Conservation (phyloP, 2,113 vertebrate genomes). For the Callipepla squamata region DNA sequence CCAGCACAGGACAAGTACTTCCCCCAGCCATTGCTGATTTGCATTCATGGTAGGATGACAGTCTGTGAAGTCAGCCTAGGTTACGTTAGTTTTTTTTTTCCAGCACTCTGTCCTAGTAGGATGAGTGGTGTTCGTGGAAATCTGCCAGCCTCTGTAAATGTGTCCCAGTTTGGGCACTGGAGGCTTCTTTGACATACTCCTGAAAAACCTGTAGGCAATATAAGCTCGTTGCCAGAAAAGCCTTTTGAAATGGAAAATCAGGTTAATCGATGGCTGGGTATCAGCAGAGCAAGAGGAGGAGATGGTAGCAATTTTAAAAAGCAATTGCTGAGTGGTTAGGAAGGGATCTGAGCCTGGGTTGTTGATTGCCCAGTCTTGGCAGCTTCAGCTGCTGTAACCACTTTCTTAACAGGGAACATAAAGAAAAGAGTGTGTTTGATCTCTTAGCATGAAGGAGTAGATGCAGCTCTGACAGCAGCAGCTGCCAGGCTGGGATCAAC, state of each 20-base stretch:
- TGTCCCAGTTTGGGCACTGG: neutral
- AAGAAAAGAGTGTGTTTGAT: neutral
- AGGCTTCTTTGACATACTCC: neutral
- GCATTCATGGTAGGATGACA: neutral
- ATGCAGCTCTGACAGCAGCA: neutral
- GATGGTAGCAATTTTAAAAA: neutral
- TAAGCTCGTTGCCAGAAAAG: neutral
- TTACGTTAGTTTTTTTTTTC: neutral
- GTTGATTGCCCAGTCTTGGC: neutral
- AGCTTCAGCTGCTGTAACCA: neutral
- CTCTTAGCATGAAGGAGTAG: neutral
- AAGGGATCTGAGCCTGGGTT: neutral
- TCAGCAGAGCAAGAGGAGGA: neutral
- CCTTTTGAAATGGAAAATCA: neutral
- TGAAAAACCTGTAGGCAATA: neutral
- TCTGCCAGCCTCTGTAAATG: neutral
- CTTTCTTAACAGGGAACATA: neutral
- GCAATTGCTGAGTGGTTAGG: neutral
- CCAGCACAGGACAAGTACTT: neutral
- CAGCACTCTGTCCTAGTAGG: neutral
- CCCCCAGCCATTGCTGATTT: neutral
- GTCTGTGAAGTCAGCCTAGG: neutral
- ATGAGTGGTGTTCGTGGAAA: neutral
- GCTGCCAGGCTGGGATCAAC: conserved; percentile 11
- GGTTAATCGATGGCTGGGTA: neutral